phyloP scores from a whole-genome alignment of 2,797 vertebrate genomes.

The Limnodromus scolopaceus region DNA sequence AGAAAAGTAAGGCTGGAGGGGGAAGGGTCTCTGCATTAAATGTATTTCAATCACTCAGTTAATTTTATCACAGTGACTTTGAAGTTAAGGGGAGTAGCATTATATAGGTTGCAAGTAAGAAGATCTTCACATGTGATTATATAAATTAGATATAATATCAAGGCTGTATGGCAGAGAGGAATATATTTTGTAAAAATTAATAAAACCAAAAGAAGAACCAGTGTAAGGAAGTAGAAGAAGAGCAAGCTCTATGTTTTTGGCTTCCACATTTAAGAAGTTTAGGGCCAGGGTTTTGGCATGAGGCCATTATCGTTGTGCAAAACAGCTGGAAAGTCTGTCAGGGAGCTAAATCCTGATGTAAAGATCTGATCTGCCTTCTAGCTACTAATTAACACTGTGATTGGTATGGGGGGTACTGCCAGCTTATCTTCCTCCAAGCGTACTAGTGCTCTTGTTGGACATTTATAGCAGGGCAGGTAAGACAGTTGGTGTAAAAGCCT shows the following conservation, averaged over 20 bases:
- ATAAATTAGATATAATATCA: neutral
- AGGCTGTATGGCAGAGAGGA: neutral
- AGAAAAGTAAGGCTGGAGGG: constrained; percentile 84
- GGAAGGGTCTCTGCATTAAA: neutral
- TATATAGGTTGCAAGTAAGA: neutral
- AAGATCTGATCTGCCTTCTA: neutral
- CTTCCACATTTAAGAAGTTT: neutral
- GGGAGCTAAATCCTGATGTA: neutral
- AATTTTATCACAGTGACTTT: neutral
- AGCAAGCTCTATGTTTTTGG: neutral
- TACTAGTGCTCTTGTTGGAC: neutral
- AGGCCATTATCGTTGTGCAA: neutral
- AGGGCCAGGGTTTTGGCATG: neutral
- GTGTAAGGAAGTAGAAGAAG: neutral
- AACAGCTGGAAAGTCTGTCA: neutral
- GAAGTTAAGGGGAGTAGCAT: neutral
- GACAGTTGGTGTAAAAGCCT: neutral
- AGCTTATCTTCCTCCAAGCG: neutral
- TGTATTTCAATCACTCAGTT: neutral
- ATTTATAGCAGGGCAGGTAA: neutral
- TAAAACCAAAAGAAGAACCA: neutral
- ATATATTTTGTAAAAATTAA: neutral
- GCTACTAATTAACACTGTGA: neutral
- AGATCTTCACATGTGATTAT: accelerated
- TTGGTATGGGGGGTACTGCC: neutral